phyloP scores from a whole-genome alignment of 2,888 invertebrate species.

The Hipparchia sbordonii region DNA sequence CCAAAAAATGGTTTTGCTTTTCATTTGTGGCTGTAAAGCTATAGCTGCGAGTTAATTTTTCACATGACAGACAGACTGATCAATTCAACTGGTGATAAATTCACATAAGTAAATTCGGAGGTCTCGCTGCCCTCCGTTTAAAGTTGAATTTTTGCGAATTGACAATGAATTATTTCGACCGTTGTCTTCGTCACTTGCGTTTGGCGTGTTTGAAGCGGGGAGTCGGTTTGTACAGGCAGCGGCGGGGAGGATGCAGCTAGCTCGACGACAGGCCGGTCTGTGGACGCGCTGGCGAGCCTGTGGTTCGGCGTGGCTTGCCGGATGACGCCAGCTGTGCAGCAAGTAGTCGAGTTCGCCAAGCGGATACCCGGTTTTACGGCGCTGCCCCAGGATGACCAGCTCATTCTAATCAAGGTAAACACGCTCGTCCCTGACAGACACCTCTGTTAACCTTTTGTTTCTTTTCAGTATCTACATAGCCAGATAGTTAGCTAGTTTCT shows the following conservation, averaged over 20 bases:
- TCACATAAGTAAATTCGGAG: no score
- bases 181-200: no score
- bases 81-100: no score
- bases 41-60: no score
- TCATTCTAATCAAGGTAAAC: conserved; percentile 93
- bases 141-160: no score
- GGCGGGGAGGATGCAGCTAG: conserved; percentile 79
- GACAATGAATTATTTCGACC: no score
- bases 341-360: conserved; percentile 98
- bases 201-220: background rate
- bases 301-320: conserved; percentile 95
- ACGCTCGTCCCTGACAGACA: no score
- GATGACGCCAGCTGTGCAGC: conserved; percentile 95
- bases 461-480: background rate
- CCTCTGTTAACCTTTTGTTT: background rate
- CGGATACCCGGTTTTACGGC: conserved; percentile 95
- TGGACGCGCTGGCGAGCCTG: conserved; percentile 90
- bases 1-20: no score
- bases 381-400: conserved; percentile 97
- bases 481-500: background rate
- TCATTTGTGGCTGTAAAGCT: no score
- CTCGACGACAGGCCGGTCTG: conserved; percentile 70
- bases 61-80: no score
- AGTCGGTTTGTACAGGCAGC: conserved; percentile 60
- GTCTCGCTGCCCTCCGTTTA: no score